Evolutionary conservation across 2,113 vertebrate species (phyloP), one percentile per base, ranked within the genome.

Genomic region (Pteruthius melanotis): DNA sequence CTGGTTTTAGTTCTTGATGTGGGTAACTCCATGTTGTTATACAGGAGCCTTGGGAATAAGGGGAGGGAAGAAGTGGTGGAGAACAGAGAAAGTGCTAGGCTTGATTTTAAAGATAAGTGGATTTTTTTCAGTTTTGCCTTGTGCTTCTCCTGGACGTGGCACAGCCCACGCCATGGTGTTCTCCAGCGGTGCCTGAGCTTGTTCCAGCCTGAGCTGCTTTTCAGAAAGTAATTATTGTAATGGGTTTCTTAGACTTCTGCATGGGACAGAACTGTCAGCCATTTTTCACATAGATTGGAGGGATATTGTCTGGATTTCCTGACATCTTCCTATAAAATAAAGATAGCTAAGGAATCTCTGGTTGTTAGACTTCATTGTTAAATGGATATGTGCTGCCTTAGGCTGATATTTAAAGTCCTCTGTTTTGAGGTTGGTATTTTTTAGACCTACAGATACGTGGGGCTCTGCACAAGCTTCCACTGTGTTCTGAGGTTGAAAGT

Each of bases 1-100:
- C 85, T 87, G 56, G 80, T 92, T 94, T 88, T 65, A 71, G 52
- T 71, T 89, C 93, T 93, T 89, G 68, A 70, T 94, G 83, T 92
- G 85, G 79, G 60, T 83, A 84, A 75, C 49, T 78, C 42, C 39
- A 8, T 1, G 11, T 50, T 89, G 75, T 93, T 87, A 37, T 5
- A 50, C 60, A 33, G 19, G 9, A 56, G 14, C 28, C 49, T 71
- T 71, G 72, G 57, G 56, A 82, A 68, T 1, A 80, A 44, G 49
- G 37, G 6, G 37, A 86, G 76, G 35, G 66, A 76, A 49, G 39
- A 70, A 69, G 76, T 81, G 71, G 45, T 52, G 83, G 30, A 89
- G 68, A 94, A 87, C 50, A 88, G 90, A 89, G 57, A 85, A 91
- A 57, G 63, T 2, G 1, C 9, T 27, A 27, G 40, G 52, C 39